Evolutionary conservation across 2,797 vertebrate genomes (phyloP), one percentile per base, ranked within the genome.

Genomic region (Vireo griseus): DNA sequence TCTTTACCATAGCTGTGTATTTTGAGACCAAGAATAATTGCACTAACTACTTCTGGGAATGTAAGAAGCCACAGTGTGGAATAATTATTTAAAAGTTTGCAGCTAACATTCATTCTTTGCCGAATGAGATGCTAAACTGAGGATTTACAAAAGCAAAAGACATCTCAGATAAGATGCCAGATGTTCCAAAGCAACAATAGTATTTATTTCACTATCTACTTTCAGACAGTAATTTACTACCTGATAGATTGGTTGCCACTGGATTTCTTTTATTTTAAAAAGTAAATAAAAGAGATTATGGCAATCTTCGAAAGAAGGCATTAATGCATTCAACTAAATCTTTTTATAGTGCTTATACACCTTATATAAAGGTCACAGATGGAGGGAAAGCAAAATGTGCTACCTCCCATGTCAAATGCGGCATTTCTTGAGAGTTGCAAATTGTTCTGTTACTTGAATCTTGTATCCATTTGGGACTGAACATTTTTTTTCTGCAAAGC

Each of bases 381-480:
- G 48, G 45, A 79, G 48, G 52, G 71, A 75, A 86, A 82, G 67
- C 47, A 84, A 84, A 89, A 88, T 65, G 44, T 94, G 44, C 61
- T 48, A 63, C 83, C 35, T 94, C 39, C 77, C 10, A 1, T 59
- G 86, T 93, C 65, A 96, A 92, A 86, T 0, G 1, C 37, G 85
- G 58, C 66, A 85, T 31, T 80, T 92, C 61, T 57, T 86, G 52
- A 92, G 28, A 79, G 54, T 5, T 50, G 59, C 63, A 93, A 88
- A 94, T 94, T 39, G 57, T 74, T 85, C 59, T 86, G 40, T 84
- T 88, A 69, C 76, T 71, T 84, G 59, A 88, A 48, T 90, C 63
- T 94, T 90, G 63, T 91, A 86, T 48, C 45, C 73, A 79, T 90
- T 93, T 96, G 65, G 72, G 74, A 92, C 94, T 85, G 51, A 95